phyloP scores from a whole-genome alignment of 2,888 invertebrate species.

The Pogonocherus hispidulus region DNA sequence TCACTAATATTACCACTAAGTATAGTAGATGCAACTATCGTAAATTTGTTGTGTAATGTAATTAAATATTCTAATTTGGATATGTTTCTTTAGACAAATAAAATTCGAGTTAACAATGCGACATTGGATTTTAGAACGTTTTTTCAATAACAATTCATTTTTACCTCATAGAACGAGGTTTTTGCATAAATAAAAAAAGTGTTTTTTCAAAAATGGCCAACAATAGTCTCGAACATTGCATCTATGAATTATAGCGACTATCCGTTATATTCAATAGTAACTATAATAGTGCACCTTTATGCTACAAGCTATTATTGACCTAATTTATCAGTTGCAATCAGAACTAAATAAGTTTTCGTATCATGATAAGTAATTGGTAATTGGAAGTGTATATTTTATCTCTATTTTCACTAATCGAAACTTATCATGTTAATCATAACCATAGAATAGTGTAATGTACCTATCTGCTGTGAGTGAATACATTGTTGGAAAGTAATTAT shows the following conservation, averaged over 20 bases:
- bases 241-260: constrained; percentile 38
- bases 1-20: too few species aligned
- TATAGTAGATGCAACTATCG: too few species aligned
- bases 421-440: not conserved
- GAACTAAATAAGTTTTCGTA: constrained; percentile 25
- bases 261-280: constrained; percentile 37
- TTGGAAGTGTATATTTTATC: not conserved
- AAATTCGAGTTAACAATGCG: too few species aligned
- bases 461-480: too few species aligned
- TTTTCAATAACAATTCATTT: too few species aligned
- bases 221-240: constrained; percentile 52
- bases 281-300: constrained; percentile 42
- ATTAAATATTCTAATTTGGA: too few species aligned
- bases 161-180: too few species aligned
- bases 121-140: too few species aligned
- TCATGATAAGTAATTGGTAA: constrained; percentile 28
- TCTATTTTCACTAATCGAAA: not conserved
- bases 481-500: too few species aligned
- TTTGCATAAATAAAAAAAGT: constrained; percentile 24
- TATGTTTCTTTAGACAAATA: too few species aligned
- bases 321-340: constrained; percentile 48
- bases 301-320: constrained; percentile 51
- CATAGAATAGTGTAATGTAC: too few species aligned
- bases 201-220: constrained; percentile 42
- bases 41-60: too few species aligned